Evolutionary conservation across 2,888 invertebrate genomes (phyloP).

Genomic region (Epistrophe grossulariae): DNA sequence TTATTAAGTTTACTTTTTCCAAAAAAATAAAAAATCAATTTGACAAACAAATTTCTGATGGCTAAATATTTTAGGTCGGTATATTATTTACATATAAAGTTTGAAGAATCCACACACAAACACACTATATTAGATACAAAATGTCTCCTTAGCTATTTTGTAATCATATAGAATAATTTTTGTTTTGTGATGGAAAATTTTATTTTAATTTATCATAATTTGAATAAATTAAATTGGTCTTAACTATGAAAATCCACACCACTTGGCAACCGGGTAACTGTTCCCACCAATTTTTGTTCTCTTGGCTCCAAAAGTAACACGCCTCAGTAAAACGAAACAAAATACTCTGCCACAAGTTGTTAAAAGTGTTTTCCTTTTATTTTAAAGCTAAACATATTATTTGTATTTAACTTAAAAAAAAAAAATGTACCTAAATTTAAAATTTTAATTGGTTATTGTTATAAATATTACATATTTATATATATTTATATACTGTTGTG

Average conservation of each 20-base stretch:
- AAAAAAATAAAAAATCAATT: too few species aligned
- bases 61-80: too few species aligned
- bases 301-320: background rate
- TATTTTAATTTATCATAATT: too few species aligned
- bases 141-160: too few species aligned
- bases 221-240: background rate
- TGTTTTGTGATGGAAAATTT: too few species aligned
- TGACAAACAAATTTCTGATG: too few species aligned
- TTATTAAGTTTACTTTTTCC: too few species aligned
- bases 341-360: conserved; percentile 4
- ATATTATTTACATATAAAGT: too few species aligned
- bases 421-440: conserved; percentile 27
- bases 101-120: too few species aligned
- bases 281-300: background rate
- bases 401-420: background rate
- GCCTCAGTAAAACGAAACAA: background rate
- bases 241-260: background rate
- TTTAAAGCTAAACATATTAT: background rate
- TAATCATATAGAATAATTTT: too few species aligned
- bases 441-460: conserved; percentile 38
- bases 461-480: conserved; percentile 16
- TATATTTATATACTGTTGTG: conserved; percentile 44
- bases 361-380: background rate
- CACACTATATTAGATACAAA: too few species aligned
- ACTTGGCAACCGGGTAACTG: background rate